phyloP scores from a whole-genome alignment of 2,113 vertebrate genomes.

The Pampusana beccarii region DNA sequence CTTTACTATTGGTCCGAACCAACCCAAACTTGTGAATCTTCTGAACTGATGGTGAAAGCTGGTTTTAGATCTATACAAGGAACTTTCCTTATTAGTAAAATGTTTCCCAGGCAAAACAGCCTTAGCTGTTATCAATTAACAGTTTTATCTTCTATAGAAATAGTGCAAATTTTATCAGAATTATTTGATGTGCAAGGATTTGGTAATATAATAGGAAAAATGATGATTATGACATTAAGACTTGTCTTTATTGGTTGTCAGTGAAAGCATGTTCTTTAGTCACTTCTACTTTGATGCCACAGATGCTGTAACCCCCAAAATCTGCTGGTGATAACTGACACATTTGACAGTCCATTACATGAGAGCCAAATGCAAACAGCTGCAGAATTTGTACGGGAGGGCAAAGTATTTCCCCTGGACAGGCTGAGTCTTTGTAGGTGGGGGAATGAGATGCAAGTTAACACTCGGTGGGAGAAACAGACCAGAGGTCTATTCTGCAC shows the following conservation, averaged over 20 bases:
- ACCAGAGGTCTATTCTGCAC: neutral
- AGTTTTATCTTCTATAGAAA: neutral
- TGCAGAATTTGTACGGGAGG: neutral
- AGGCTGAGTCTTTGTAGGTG: neutral
- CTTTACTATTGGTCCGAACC: neutral
- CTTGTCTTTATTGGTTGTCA: neutral
- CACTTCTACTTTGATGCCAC: neutral
- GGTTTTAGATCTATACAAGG: neutral
- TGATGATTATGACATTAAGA: neutral
- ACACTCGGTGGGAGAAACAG: neutral
- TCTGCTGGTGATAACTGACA: neutral
- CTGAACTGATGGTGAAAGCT: neutral
- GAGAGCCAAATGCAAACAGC: neutral
- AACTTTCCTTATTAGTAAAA: neutral
- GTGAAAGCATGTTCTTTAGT: neutral
- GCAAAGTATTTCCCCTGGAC: neutral
- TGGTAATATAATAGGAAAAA: neutral
- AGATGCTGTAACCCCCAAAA: neutral
- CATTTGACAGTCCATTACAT: neutral
- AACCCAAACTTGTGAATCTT: neutral
- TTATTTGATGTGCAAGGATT: neutral
- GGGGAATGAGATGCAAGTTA: neutral
- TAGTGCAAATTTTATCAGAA: neutral
- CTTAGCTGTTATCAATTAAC: neutral
- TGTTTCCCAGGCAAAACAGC: neutral